phyloP scores from a whole-genome alignment of 2,113 vertebrate species.

The Sarotherodon lohbergeri region DNA sequence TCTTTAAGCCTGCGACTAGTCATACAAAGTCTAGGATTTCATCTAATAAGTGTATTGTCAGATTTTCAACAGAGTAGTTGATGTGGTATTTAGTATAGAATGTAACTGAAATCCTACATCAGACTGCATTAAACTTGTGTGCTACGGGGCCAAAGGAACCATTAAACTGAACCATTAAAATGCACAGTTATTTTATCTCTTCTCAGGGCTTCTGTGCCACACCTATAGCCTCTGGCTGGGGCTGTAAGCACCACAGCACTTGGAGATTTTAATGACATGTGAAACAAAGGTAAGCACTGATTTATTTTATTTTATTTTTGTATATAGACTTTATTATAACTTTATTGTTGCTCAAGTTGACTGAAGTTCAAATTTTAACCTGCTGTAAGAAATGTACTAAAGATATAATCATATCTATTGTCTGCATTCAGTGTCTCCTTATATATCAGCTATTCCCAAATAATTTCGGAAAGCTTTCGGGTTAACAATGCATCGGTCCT shows the following conservation, averaged over 20 bases:
- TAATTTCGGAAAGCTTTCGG: not conserved
- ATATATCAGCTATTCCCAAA: not conserved
- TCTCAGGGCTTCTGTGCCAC: not conserved
- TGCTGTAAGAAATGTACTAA: not conserved
- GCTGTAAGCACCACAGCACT: not conserved
- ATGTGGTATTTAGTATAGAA: not conserved
- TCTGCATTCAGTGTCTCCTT: not conserved
- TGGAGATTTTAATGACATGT: not conserved
- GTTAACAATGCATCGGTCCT: not conserved
- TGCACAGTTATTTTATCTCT: not conserved
- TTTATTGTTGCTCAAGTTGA: not conserved
- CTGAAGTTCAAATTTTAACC: not conserved
- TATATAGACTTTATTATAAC: not conserved
- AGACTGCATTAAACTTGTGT: not conserved
- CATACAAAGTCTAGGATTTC: not conserved
- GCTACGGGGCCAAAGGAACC: not conserved
- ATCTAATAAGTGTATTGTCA: not conserved
- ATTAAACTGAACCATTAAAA: not conserved
- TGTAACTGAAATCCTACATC: not conserved
- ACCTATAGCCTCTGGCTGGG: not conserved
- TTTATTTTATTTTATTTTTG: not conserved
- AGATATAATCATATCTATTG: not conserved
- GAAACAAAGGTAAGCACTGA: not conserved
- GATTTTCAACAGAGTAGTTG: not conserved
- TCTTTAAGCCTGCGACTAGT: not conserved